Evolutionary conservation across 2,888 invertebrate species (phyloP).

Genomic region (Cremastobaeus sp.): DNA sequence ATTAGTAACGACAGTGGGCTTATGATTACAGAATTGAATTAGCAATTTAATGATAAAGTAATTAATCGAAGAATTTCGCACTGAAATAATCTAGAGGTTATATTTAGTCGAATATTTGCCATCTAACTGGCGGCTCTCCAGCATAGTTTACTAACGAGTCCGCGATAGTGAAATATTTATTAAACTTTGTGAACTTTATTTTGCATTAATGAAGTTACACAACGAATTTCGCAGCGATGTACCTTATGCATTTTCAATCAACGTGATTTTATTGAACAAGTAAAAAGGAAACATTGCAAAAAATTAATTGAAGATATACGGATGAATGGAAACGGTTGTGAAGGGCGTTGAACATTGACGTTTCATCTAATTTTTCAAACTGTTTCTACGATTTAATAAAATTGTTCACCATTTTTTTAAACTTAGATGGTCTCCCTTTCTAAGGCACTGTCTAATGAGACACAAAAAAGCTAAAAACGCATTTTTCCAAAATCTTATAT

Average conservation of each 20-base stretch:
- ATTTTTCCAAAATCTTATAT: no score
- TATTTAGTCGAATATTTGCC: conserved; percentile 13
- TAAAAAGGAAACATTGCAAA: not conserved
- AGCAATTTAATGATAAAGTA: not conserved
- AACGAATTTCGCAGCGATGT: conserved; percentile 6
- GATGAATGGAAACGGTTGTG: no score
- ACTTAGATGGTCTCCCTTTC: no score
- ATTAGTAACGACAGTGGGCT: conserved; percentile 8
- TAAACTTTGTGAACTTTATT: conserved; percentile 20
- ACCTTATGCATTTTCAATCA: conserved; percentile 10
- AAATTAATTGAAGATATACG: no score
- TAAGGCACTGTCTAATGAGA: no score
- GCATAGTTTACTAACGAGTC: conserved; percentile 10
- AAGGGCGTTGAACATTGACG: no score
- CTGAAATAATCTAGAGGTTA: conserved; percentile 11
- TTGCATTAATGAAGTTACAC: conserved; percentile 8
- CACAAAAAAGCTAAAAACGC: no score
- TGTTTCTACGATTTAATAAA: no score
- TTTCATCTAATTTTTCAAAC: no score
- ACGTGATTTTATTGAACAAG: no score
- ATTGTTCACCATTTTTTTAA: no score
- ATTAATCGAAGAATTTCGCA: not conserved
- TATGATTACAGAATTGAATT: not conserved
- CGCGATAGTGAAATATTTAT: conserved; percentile 22
- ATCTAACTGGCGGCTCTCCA: conserved; percentile 14